Conservation (phyloP, 2,113 vertebrate genomes). For the Tyto alba region DNA sequence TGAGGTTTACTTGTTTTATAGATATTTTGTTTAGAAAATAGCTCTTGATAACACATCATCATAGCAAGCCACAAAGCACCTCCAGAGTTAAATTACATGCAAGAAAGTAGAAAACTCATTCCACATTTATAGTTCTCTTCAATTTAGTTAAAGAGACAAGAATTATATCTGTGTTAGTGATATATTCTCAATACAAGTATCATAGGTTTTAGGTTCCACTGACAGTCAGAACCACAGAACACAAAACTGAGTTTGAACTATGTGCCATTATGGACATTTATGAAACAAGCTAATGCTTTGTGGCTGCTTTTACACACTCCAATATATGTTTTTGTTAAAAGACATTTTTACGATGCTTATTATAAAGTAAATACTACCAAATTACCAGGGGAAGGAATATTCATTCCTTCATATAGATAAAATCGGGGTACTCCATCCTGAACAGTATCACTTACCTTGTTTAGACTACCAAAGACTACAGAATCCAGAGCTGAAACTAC, state of each 20-base stretch:
- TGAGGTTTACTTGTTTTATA: neutral
- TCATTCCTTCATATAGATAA: neutral
- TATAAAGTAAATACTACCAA: neutral
- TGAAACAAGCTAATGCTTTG: neutral
- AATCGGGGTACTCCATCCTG: neutral
- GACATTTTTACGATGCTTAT: neutral
- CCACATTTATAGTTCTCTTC: neutral
- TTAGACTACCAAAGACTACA: neutral
- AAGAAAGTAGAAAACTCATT: neutral
- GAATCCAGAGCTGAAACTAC: neutral
- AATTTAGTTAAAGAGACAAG: neutral
- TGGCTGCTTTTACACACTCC: neutral
- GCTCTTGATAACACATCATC: neutral
- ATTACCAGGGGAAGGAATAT: neutral
- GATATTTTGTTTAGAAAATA: neutral
- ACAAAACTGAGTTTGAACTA: neutral
- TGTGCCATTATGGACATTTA: neutral
- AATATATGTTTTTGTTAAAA: neutral
- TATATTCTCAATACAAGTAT: neutral
- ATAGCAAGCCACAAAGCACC: neutral
- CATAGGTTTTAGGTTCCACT: neutral
- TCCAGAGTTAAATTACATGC: neutral
- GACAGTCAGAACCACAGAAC: neutral
- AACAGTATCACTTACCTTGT: neutral
- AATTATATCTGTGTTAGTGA: fast-evolving